Base-by-base conservation (phyloP, 64 coral and sea anemone species). In the Dendronephthya gigantea region DNA sequence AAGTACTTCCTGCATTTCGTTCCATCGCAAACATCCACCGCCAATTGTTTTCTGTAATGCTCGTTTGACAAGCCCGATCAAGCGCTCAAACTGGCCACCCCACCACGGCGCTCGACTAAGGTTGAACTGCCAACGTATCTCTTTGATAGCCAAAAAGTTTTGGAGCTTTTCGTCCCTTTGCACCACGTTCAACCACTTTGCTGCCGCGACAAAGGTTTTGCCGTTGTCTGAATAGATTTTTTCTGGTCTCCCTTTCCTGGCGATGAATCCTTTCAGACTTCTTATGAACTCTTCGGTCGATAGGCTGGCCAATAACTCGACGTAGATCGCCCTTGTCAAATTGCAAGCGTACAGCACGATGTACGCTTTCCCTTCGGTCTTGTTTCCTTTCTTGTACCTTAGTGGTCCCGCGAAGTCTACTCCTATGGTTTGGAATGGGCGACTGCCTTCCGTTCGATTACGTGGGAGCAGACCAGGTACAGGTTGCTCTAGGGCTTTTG, bases 211-310 rank as follows among this genome's bases (percentile, higher is more conserved):
- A 74, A 74, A 74, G n/a, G 68, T 74, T 27, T 35, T 74, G 14
- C n/a, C 68, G 25, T 74, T 74, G 11, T 74, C 68, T 1, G 68
- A 74, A 27, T 74, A 74, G 33, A 74, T 74, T 74, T 30, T 74
- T 27, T 74, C 33, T 11, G 68, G 68, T 35, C 68, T 74, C 13
- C n/a, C 68, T 30, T 11, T 27, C 13, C 68, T 27, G 33, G 68
- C 68, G 68, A 74, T 74, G 33, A 74, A 74, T 74, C 33, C 33
- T n/a, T n/a, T n/a, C n/a, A n/a, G n/a, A n/a, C n/a, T n/a, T n/a
- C n/a, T n/a, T n/a, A n/a, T n/a, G n/a, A n/a, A n/a, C n/a, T n/a
- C n/a, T n/a, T n/a, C n/a, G n/a, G n/a, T n/a, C n/a, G n/a, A n/a
- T n/a, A n/a, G n/a, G n/a, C n/a, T n/a, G n/a, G n/a, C n/a, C n/a